Evolutionary conservation across 2,888 invertebrate genomes (phyloP), one percentile per base, ranked within the genome.

Genomic region (Hypolimnas misippus): DNA sequence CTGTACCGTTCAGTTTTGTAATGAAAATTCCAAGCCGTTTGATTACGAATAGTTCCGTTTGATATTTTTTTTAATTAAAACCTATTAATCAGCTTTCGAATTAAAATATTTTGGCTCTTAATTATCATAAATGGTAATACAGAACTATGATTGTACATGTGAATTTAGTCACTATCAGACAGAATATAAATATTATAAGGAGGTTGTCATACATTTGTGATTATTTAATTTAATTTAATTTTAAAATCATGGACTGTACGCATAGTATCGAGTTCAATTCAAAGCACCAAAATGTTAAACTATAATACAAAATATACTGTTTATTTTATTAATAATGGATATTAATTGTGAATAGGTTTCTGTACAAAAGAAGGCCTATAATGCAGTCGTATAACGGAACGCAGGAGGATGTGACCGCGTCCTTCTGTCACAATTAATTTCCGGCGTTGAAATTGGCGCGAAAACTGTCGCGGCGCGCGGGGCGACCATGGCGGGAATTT

Each of bases 361-460:
- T 29, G 7, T 14, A 14, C n/a, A 57, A 63, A 58, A 58, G 51
- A 56, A 52, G 54, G 17, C 61, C 14, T 10, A 57, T 69, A 72
- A 68, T 71, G 68, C 68, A 71, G 62, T 40, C 71, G 78, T 84
- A 73, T 84, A 89, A 87, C 87, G 88, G 87, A 86, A 86, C 84
- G 85, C 82, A 80, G 80, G 75, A 87, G 90, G 91, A 91, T 89
- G 89, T 89, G 91, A 84, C 89, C 89, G 86, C 92, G 88, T 92
- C 92, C 91, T 91, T 87, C 91, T 92, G 92, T 92, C 92, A 92
- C 92, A 89, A 92, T 92, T 91, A 92, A 92, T 92, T 92, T 92
- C 92, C 91, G 92, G 84, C 88, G 91, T 87, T 89, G 92, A 90
- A 92, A 92, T 92, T 92, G 92, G 92, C 92, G 92, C 91, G 92